Base-by-base conservation (phyloP, 2,888 invertebrate genomes). In the Lepidonotus clava region DNA sequence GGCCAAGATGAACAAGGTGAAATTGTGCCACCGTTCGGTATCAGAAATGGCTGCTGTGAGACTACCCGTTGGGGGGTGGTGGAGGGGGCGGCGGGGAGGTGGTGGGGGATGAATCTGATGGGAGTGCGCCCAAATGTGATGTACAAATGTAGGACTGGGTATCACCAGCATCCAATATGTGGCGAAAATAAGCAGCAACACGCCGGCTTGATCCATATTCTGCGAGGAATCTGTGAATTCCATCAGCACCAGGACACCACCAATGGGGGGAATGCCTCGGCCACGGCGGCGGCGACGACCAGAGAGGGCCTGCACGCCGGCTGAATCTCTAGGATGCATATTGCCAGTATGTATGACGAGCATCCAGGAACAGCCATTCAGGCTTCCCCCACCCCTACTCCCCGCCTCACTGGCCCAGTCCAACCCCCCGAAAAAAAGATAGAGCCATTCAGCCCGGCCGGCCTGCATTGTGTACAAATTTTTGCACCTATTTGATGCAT, bases 161-260 rank as follows among this genome's bases (percentile, higher is more conserved):
- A 71, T 71, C 71, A 71, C 36, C 71, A 71, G n/a, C 71, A 71
- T 71, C 71, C 71, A 71, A 71, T 71, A 71, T 71, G 71, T 71
- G 71, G 71, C 71, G 71, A 71, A 71, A 71, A 71, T 71, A 71
- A 71, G 71, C 34, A 71, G 71, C 36, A 71, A 71, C 71, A 36
- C 38, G 71, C 71, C 71, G 71, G 71, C 71, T 71, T 80, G 80
- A 80, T 80, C 80, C 80, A 80, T 80, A 80, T 80, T 80, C 80
- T 28, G 46, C 41, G 24, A 28, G 80, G 80, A 80, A 80, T 80
- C 80, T 80, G 80, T 80, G 80, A 80, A 80, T 80, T 80, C 80
- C 80, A 80, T 80, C 80, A 80, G 80, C 80, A 21, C 46, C 80
- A 41, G 51, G 66, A 28, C 14, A 34, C 40, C 51, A 80, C 51